Percentiles rank a stretch among this genome's conserved stretches.
Evolutionary conservation across 1,140 invertebrate species (phyloP).

Genomic region (Asbolus verrucosus): DNA sequence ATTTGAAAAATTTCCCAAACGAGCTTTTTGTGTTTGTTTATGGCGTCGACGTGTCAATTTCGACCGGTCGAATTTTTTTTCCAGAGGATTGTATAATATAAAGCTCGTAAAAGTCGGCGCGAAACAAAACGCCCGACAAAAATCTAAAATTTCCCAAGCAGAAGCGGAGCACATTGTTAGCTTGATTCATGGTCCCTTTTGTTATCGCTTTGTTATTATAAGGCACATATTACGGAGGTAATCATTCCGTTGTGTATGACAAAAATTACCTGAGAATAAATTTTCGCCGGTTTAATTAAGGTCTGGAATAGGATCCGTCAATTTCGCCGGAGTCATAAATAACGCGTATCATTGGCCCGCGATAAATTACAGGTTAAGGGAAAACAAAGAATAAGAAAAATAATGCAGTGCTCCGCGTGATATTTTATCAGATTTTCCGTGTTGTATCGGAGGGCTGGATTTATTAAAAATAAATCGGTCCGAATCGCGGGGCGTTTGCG

Average conservation of each 20-base stretch:
- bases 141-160: conserved; percentile 47
- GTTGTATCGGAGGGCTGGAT: too few species aligned
- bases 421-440: too few species aligned
- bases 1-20: not conserved
- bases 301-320: not conserved
- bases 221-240: conserved; percentile 3
- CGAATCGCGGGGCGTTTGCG: not conserved
- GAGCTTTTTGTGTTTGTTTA: not conserved
- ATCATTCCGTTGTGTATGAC: conserved; percentile 20
- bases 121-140: conserved; percentile 47
- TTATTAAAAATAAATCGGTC: not conserved
- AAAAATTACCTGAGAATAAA: conserved; percentile 42
- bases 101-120: conserved; percentile 47
- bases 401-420: too few species aligned
- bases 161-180: conserved; percentile 50
- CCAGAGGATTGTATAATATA: too few species aligned
- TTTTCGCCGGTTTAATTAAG: conserved; percentile 30
- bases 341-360: too few species aligned
- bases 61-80: conserved; percentile 25
- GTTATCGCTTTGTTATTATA: conserved; percentile 31
- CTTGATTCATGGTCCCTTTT: conserved; percentile 50
- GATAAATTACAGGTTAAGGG: too few species aligned
- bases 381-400: too few species aligned
- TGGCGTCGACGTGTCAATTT: conserved; percentile 40
- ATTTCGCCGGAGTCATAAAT: too few species aligned